Percentiles rank a stretch among this genome's conserved stretches.
Conservation (phyloP, 2,888 invertebrate species). For the Dendrolimus pini region DNA sequence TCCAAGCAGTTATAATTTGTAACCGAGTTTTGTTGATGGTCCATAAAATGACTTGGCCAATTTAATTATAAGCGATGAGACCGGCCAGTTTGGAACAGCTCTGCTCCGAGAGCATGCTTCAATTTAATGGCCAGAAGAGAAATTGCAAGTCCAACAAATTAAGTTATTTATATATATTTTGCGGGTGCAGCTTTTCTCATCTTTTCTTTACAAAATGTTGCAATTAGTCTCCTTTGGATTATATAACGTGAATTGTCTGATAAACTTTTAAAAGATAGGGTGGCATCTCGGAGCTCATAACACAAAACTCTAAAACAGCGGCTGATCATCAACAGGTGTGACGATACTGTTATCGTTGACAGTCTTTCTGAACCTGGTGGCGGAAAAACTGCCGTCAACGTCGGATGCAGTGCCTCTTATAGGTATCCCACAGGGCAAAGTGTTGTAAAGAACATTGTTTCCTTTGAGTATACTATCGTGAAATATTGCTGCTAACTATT, state of each 20-base stretch:
- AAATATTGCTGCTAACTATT: too few relatives aligned
- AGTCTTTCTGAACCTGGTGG: constrained; percentile 98
- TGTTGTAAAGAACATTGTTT: neutral
- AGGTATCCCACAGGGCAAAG: constrained; percentile 70
- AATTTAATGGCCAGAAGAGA: constrained; percentile 25
- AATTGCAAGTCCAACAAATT: neutral
- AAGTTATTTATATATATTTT: neutral
- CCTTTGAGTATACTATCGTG: neutral
- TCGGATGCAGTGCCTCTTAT: constrained; percentile 90
- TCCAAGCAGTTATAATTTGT: neutral
- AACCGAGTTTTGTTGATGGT: constrained; percentile 13
- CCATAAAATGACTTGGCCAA: constrained; percentile 26
- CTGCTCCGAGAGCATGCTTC: constrained; percentile 33
- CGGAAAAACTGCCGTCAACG: constrained; percentile 95
- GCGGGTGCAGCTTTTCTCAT: neutral
- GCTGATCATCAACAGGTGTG: constrained; percentile 86
- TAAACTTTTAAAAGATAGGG: too few relatives aligned
- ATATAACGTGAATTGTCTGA: too few relatives aligned
- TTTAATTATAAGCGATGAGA: constrained; percentile 31
- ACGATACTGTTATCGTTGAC: constrained; percentile 98
- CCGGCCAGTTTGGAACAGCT: constrained; percentile 29
- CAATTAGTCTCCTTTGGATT: neutral
- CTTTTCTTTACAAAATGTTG: neutral
- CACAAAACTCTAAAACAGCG: constrained; percentile 15
- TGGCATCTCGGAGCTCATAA: too few relatives aligned